Percentiles rank a stretch among this genome's conserved stretches.
These are phyloP conservation scores for Tadarida brasiliensis DNA, from an alignment of 2,797 vertebrate genomes.

Conservation along the genomic window DNA sequence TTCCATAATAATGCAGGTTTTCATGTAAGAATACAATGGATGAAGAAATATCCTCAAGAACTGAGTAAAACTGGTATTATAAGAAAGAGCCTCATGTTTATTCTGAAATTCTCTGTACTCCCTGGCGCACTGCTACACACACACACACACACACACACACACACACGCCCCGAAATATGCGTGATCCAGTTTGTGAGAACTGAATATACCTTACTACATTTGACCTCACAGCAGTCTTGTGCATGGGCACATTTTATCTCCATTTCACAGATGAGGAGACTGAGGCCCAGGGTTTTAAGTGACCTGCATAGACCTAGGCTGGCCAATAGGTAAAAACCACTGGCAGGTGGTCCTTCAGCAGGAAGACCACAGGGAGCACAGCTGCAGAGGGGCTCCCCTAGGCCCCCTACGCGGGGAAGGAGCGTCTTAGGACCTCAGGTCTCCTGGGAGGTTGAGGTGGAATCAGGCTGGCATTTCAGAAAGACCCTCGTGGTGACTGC, in stretches of 20 bases:
- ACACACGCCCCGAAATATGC: accelerated
- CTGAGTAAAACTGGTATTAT: neutral
- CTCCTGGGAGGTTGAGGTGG: neutral
- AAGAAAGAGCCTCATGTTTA: neutral
- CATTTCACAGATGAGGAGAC: too few species aligned
- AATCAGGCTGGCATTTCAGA: neutral
- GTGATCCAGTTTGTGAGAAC: neutral
- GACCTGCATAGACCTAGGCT: neutral
- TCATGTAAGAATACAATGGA: neutral
- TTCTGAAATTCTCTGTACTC: neutral
- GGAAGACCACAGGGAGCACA: neutral
- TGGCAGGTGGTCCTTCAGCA: neutral
- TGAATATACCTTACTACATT: too few species aligned
- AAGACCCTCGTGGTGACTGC: accelerated
- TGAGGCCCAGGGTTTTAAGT: too few species aligned
- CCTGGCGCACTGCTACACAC: neutral
- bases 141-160: accelerated
- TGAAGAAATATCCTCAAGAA: neutral
- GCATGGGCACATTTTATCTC: accelerated
- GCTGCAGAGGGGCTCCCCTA: neutral
- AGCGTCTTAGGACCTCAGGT: neutral
- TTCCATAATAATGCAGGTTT: neutral
- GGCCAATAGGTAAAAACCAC: neutral
- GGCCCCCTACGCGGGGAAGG: accelerated
- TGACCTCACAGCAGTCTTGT: neutral